Base-by-base conservation (phyloP, 2,888 invertebrate species). In the Drosophila multiciliata region DNA sequence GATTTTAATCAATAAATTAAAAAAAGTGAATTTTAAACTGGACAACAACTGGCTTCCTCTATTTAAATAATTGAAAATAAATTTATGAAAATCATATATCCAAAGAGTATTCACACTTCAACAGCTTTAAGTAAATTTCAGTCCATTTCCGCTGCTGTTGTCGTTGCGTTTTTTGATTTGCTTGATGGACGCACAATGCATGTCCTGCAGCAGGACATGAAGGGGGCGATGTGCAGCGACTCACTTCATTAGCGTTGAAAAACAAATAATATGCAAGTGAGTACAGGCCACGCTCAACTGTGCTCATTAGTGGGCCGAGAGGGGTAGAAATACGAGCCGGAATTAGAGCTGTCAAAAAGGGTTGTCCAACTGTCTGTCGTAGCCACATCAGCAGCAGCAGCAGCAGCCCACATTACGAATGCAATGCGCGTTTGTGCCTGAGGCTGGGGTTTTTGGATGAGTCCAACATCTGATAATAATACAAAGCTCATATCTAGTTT, bases 401-500 rank as follows among this genome's bases (percentile, higher is more conserved):
- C 29, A 29, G 29, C 29, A 29, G 42, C 29, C 23, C 45, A 35
- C 36, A 81, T 78, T 79, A 74, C 42, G 52, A 58, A 80, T 82
- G 74, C 80, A 66, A 50, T 11, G 26, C 75, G 63, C 68, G 82
- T 81, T 60, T 50, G 58, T 53, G 57, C 59, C 66, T 32, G 69
- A 36, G 68, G 65, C n/a, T n/a, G 59, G 52, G 42, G 36, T 29
- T 36, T 38, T 36, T 40, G 12, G 49, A 50, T 72, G 35, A 50
- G 29, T 32, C 53, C 52, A 59, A 29, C 71, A 68, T 60, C 60
- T 52, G 60, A 71, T 71, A 48, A 88, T 78, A 89, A 89, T 89
- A 78, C 83, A 78, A 85, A 89, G 78, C 85, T 85, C 88, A 86
- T 85, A 85, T 89, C 85, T 89, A 69, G 90, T 89, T 85, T 75